Evolutionary conservation across 2,797 vertebrate species (phyloP), one percentile per base, ranked within the genome.

Genomic region (Coranthus polyacanthus): DNA sequence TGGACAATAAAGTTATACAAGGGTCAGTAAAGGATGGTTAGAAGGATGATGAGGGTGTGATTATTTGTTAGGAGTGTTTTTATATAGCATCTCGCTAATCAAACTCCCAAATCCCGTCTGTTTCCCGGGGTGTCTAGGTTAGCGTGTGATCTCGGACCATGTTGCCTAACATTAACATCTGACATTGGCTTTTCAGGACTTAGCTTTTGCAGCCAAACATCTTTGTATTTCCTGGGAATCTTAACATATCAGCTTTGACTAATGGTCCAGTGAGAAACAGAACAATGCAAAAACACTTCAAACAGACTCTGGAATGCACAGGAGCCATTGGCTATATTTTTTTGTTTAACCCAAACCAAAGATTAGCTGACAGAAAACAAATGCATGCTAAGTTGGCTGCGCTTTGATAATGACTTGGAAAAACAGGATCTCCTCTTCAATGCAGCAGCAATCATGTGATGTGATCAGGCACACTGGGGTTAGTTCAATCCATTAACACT

Each of bases 401-500:
- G 12, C n/a, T 15, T n/a, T 20, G 20, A 17, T 24, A 22, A 22
- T n/a, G 4, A 16, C 37, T 6, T 43, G 11, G 13, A 36, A 15
- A 51, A 16, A 17, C 29, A 21, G n/a, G 29, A 12, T 43, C 12
- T 17, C 10, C 5, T 22, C 16, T 8, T 34, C 13, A 43, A 3
- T 42, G 16, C 22, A 29, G 5, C 41, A 42, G 3, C 12, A 29
- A 47, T 34, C 18, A 12, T 15, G 4, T 52, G 26, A 47, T 1
- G 12, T 29, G 45, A 15, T 50, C 12, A 26, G 36, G 9, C 38
- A 51, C 29, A 8, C 29, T 51, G 29, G 8, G 9, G 58, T 9
- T 21, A 20, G 20, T 46, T 42, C 2, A 47, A 24, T 34, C 29
- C 55, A 62, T 11, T 52, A 61, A 55, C 34, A 49, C 12, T 34